Evolutionary conservation across 2,113 vertebrate species (phyloP), one percentile per base, ranked within the genome.

Genomic region (Oceanites oceanicus): DNA sequence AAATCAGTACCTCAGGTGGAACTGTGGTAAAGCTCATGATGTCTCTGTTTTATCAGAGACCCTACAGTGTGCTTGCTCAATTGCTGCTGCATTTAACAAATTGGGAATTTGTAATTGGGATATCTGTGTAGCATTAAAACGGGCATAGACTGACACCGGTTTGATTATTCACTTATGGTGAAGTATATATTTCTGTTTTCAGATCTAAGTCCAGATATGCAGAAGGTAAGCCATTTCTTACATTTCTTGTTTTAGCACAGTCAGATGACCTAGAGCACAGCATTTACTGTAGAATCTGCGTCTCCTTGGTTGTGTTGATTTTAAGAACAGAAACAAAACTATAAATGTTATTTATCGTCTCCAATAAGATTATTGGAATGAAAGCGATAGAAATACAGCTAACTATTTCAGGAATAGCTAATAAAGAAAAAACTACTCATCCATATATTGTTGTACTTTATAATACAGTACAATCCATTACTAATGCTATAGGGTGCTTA

Each of bases 161-260:
- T 72, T 49, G 10, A 55, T 65, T 82, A 23, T 26, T 94, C 44
- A 7, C 17, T 93, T 62, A 38, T 42, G 17, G 23, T 67, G 29
- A 66, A 66, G 25, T 77, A 13, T 90, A 15, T n/a, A 58, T 88
- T 88, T 96, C 65, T 92, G 15, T 81, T 98, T 98, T 91, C 98
- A 99, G 99, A 98, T 95, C 91, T 97, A 78, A 98, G 98, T 81
- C 97, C 98, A 74, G 99, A 99, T 17, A 98, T 98, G n/a, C 99
- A 99, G 95, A 99, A 99, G 98, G 99, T 99, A 97, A 98, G 96
- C 7, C 3, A 7, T 44, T 65, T 93, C 7, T 76, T 53, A 6
- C 14, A 26, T 80, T 89, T 68, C 58, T 81, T 81, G 18, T 8
- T 85, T 86, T 75, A 49, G 19, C 25, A 40, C 30, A 36, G 83